phyloP scores from a whole-genome alignment of 2,888 invertebrate genomes.

The Dynastes tityus region DNA sequence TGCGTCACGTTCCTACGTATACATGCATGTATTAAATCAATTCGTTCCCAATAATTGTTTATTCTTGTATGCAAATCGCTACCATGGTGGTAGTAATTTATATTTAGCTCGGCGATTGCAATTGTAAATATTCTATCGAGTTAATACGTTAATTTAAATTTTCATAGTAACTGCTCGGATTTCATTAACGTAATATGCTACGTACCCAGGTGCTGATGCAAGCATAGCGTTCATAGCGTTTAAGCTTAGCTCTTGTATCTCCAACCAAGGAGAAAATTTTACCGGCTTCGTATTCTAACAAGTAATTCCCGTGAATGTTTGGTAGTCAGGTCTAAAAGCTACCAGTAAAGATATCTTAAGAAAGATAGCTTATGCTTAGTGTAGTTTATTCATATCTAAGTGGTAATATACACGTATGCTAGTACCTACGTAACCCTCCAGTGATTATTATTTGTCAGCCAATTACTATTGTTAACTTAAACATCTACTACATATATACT shows the following conservation, averaged over 20 bases:
- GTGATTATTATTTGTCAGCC: too few species aligned
- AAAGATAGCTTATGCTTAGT: too few species aligned
- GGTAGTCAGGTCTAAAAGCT: background rate
- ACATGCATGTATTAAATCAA: conserved; percentile 16
- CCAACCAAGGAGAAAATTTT: conserved; percentile 1
- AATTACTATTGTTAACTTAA: too few species aligned
- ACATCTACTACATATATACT: too few species aligned
- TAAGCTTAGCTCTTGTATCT: background rate
- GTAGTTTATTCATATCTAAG: too few species aligned
- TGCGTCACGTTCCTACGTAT: background rate
- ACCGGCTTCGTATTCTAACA: background rate
- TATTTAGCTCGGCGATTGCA: conserved; percentile 5
- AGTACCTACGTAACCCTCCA: too few species aligned
- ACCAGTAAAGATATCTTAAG: background rate
- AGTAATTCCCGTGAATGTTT: background rate
- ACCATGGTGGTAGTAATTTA: conserved; percentile 5
- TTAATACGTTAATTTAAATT: conserved; percentile 28
- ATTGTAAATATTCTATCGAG: conserved; percentile 22
- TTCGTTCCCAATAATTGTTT: conserved; percentile 33
- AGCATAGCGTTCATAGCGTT: background rate
- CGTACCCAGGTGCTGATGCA: conserved; percentile 1
- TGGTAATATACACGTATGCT: too few species aligned
- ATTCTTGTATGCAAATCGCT: conserved; percentile 30
- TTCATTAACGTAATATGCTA: conserved; percentile 28
- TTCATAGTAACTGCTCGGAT: background rate